Percentiles rank a stretch among this genome's conserved stretches.
Evolutionary conservation across 2,797 vertebrate genomes (phyloP).

Genomic region (Amblyraja radiata): DNA sequence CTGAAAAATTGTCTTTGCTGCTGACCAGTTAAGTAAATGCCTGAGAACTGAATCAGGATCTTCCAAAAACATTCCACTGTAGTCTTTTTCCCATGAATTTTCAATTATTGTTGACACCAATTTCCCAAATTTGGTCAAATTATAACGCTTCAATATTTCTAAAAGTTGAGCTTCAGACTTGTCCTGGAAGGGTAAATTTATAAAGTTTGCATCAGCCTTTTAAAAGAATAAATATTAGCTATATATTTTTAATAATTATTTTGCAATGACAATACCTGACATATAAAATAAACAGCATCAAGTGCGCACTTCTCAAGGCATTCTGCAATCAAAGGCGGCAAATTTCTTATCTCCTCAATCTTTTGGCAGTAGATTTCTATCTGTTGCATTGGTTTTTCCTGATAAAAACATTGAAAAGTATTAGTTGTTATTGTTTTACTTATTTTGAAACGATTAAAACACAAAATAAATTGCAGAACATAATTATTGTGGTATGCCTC

Average conservation of each 20-base stretch:
- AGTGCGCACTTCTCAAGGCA: slow-evolving; percentile 72
- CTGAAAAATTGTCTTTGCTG: slow-evolving; percentile 66
- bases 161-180: slow-evolving; percentile 55
- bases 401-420: background rate
- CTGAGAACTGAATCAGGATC: slow-evolving; percentile 58
- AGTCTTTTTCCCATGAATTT: slow-evolving; percentile 75
- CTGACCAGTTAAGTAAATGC: slow-evolving; percentile 71
- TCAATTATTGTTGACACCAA: slow-evolving; percentile 75
- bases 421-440: background rate
- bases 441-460: background rate
- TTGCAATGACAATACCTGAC: slow-evolving; percentile 63
- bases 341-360: background rate
- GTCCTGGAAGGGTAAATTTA: slow-evolving; percentile 44
- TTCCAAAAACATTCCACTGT: slow-evolving; percentile 27
- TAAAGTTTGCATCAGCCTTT: background rate
- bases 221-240: background rate
- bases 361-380: slow-evolving; percentile 65
- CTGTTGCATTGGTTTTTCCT: slow-evolving; percentile 64
- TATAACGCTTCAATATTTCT: slow-evolving; percentile 44
- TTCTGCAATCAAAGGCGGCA: slow-evolving; percentile 52
- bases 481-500: background rate
- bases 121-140: slow-evolving; percentile 59
- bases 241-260: background rate
- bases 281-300: slow-evolving; percentile 70
- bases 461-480: background rate